A percentile compares a stretch with the other conserved stretches of the same genome.
phyloP scores from a whole-genome alignment of 2,113 vertebrate genomes.

The Sialia sialis region DNA sequence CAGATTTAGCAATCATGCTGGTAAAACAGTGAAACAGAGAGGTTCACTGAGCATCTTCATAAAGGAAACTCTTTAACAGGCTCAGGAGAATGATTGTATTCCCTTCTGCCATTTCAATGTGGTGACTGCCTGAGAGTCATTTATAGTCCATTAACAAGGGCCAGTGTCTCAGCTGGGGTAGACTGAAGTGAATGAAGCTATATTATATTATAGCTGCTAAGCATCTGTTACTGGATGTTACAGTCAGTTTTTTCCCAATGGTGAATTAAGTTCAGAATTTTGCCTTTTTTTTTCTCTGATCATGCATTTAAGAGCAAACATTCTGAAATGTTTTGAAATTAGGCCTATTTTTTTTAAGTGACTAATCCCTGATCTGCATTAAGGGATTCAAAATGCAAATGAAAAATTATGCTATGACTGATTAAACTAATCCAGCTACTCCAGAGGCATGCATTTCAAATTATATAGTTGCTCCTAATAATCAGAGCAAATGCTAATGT shows the following conservation, averaged over 20 bases:
- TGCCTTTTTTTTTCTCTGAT: neutral
- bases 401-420: constrained; percentile 10
- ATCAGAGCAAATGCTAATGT: constrained; percentile 36
- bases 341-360: neutral
- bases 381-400: constrained; percentile 25
- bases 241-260: neutral
- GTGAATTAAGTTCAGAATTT: neutral
- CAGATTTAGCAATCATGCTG: neutral
- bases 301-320: neutral
- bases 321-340: neutral
- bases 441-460: neutral
- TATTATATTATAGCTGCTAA: neutral
- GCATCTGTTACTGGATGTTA: neutral
- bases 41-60: neutral
- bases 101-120: neutral
- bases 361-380: neutral
- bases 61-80: neutral
- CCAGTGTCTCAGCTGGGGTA: neutral
- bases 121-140: neutral
- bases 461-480: neutral
- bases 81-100: neutral
- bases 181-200: neutral
- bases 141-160: neutral
- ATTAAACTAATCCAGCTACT: constrained; percentile 26
- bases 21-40: neutral